These are phyloP conservation scores for Notodonta dromedarius DNA, from an alignment of 2,888 invertebrate species.

Conservation along the genomic window DNA sequence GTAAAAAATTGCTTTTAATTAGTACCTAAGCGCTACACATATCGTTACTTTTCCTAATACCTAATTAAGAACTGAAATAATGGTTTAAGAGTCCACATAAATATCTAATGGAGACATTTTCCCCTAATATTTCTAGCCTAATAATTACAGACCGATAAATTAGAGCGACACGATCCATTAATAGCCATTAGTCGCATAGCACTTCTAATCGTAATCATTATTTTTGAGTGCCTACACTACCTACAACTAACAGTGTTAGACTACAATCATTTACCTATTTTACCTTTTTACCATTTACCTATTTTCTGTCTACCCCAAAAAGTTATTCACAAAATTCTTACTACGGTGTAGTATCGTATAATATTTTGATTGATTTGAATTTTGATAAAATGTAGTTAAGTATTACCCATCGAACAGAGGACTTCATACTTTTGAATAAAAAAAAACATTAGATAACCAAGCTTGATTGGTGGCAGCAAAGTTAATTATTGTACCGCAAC, in stretches of 20 bases:
- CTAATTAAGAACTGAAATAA: neutral
- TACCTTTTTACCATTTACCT: no score
- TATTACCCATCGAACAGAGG: no score
- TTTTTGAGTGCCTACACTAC: neutral
- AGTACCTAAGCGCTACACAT: no score
- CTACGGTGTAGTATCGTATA: no score
- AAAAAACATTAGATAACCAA: neutral
- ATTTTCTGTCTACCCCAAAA: no score
- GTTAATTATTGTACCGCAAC: neutral
- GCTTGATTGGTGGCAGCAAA: neutral
- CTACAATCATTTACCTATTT: no score
- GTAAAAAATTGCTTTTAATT: no score
- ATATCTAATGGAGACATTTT: neutral
- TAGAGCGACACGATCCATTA: neutral
- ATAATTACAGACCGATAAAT: neutral
- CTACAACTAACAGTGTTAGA: no score
- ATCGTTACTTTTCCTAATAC: no score
- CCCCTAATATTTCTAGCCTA: neutral
- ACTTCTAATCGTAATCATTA: neutral
- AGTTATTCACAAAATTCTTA: no score
- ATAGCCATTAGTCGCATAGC: neutral
- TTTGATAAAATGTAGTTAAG: no score
- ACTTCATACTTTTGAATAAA: neutral
- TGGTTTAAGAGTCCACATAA: neutral
- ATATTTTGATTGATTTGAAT: no score